Percentiles rank a stretch among this genome's conserved stretches.
Evolutionary conservation across 1,140 invertebrate species (phyloP).

Genomic region (Dendrolimus kikuchii): DNA sequence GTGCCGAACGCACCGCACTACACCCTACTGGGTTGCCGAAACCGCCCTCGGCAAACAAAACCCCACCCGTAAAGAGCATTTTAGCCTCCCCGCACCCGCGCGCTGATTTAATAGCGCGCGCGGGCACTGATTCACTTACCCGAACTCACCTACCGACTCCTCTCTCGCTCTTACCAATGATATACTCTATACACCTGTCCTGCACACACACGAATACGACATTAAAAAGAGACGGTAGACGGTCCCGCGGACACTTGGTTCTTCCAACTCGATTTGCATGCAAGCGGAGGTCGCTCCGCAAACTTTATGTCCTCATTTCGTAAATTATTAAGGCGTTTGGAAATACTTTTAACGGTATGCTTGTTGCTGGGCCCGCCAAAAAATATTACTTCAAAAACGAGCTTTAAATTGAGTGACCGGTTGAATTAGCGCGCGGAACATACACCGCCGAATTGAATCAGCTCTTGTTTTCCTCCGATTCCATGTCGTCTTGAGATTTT

Average conservation of each 20-base stretch:
- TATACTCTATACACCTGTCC: constrained; percentile 16
- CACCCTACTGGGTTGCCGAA: constrained; percentile 44
- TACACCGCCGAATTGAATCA: constrained; percentile 6
- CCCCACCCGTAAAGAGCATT: constrained; percentile 68
- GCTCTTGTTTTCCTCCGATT: no score
- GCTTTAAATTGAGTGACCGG: constrained; percentile 53
- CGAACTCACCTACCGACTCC: constrained; percentile 56
- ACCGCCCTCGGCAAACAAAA: constrained; percentile 69
- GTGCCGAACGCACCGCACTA: constrained; percentile 17
- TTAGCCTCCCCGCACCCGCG: constrained; percentile 60
- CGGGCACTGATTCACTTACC: constrained; percentile 71
- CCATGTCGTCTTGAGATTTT: no score
- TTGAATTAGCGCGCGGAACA: constrained; percentile 33
- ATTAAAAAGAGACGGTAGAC: constrained; percentile 44
- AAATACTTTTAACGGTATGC: constrained; percentile 66
- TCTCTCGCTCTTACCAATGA: constrained; percentile 31
- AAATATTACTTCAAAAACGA: constrained; percentile 60
- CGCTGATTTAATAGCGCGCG: constrained; percentile 69
- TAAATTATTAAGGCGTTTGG: constrained; percentile 70
- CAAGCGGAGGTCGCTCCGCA: constrained; percentile 58
- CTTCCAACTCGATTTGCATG: constrained; percentile 67
- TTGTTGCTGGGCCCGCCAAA: constrained; percentile 30
- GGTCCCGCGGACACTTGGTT: constrained; percentile 53
- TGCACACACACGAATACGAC: constrained; percentile 11
- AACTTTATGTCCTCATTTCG: constrained; percentile 70